Evolutionary conservation across 2,888 invertebrate genomes (phyloP).

Genomic region (Mesorhabditis sp.): DNA sequence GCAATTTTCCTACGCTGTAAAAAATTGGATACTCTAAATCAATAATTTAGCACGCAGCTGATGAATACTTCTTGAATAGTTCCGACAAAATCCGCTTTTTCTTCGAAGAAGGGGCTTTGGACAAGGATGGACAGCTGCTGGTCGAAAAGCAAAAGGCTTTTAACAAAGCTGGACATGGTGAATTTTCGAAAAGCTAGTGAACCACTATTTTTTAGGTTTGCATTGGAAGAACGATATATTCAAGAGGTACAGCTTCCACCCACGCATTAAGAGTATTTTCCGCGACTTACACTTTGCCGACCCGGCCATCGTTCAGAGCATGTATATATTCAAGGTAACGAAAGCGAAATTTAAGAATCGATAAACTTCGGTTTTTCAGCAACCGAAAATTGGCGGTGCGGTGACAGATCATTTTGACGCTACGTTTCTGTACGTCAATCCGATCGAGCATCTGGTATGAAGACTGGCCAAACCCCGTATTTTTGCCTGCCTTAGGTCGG

Average conservation of each 20-base stretch:
- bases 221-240: conserved; percentile 79
- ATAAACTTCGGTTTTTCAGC: conserved; percentile 60
- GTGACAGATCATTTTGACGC: conserved; percentile 71
- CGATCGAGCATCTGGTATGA: conserved; percentile 63
- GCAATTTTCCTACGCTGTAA: neutral
- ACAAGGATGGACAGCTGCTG: conserved; percentile 65
- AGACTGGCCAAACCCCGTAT: neutral
- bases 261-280: conserved; percentile 72
- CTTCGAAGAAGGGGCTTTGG: conserved; percentile 79
- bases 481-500: conserved; percentile 67
- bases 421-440: conserved; percentile 80
- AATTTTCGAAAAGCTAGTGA: conserved; percentile 6
- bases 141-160: conserved; percentile 61
- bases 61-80: conserved; percentile 83
- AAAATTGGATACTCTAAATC: neutral
- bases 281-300: conserved; percentile 72
- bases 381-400: conserved; percentile 80
- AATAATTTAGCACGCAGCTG: conserved; percentile 59
- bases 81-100: conserved; percentile 87
- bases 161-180: conserved; percentile 75
- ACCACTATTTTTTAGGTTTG: conserved; percentile 61
- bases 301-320: conserved; percentile 86
- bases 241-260: conserved; percentile 77
- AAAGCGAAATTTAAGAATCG: conserved; percentile 7
- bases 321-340: conserved; percentile 85